Evolutionary conservation across 2,888 invertebrate genomes (phyloP).

Genomic region (Dascillus cervinus): DNA sequence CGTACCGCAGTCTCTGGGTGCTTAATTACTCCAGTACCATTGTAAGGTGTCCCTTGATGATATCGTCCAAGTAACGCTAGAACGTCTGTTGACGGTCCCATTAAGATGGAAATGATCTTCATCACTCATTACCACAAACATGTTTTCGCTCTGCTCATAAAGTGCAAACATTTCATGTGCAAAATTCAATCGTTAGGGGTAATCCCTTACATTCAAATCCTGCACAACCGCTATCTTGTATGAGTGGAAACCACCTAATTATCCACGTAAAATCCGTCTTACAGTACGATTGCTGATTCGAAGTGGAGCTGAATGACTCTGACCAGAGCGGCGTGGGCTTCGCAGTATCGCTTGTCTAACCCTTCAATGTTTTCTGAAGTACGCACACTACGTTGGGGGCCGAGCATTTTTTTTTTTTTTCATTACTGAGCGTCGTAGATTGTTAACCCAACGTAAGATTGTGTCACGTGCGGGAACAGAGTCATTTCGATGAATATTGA

Average conservation of each 20-base stretch:
- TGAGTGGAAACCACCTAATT: constrained; percentile 5
- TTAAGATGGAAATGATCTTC: constrained; percentile 10
- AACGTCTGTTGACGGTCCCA: constrained; percentile 1
- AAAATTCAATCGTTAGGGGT: constrained; percentile 5
- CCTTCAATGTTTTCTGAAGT: constrained; percentile 7
- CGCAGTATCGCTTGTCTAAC: constrained; percentile 5
- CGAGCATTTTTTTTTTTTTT: constrained; percentile 3
- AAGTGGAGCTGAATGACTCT: constrained; percentile 8
- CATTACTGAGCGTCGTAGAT: constrained; percentile 2
- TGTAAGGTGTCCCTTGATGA: too few relatives aligned
- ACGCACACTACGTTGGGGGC: constrained; percentile 5
- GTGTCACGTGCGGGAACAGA: constrained; percentile 4
- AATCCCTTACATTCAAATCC: constrained; percentile 9
- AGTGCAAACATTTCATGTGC: constrained; percentile 7
- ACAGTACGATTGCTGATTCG: constrained; percentile 3
- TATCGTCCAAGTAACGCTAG: too few relatives aligned
- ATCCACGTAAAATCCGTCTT: constrained; percentile 3
- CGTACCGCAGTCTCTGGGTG: too few relatives aligned
- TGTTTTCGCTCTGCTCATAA: constrained; percentile 3
- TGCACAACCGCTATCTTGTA: constrained; percentile 12
- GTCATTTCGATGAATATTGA: constrained; percentile 6
- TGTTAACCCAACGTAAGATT: constrained; percentile 6
- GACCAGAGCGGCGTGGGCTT: constrained; percentile 7
- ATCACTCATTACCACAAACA: constrained; percentile 8
- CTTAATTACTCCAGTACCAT: too few relatives aligned